Base-by-base conservation (phyloP, 2,888 invertebrate genomes). In the Lasiommata megera region DNA sequence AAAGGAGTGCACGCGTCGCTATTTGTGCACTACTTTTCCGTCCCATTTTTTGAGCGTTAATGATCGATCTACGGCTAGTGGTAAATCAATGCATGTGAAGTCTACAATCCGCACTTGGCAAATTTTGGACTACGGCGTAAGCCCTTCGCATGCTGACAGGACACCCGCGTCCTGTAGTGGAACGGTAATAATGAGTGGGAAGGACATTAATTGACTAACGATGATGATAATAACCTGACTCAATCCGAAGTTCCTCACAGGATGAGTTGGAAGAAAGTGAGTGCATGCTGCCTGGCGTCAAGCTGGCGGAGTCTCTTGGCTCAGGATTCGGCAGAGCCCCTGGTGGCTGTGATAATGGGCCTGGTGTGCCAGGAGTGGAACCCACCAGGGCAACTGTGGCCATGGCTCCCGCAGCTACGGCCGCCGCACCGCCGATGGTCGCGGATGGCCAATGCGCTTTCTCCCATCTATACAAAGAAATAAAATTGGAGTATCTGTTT, bases 251-350 rank as follows among this genome's bases (percentile, higher is more conserved):
- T 68, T 95, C 95, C 70, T 96, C 96, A 66, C 93, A 93, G 0
- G 95, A 95, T 40, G 95, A 95, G 36, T 94, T 94, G 0, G 95
- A 94, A 7, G 95, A 94, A 3, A 95, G 83, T 0, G 94, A 93
- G 48, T 93, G 91, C 0, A 94, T 93, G 29, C 94, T 94, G 11
- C 86, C 92, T 34, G 87, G 92, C 38, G 88, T 92, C 56, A 93
- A 92, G 65, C 92, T 90, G 47, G 92, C 92, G 9, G 88, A 86
- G 67, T 88, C 89, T 16, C 85, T 70, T 0, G 93, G 84, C 86
- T 94, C 82, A n/a, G 82, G 84, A 64, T 78, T 75, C 6, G 74
- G 68, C 71, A 76, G 80, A 1, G 77, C 74, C 1, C 76, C 75
- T 54, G 88, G 46, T 1, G 9, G 11, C 8, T 46, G 46, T 14